A percentile compares a stretch with the other conserved stretches of the same genome.
phyloP scores from a whole-genome alignment of 2,113 vertebrate genomes.

The Cochlearius cochlearius region DNA sequence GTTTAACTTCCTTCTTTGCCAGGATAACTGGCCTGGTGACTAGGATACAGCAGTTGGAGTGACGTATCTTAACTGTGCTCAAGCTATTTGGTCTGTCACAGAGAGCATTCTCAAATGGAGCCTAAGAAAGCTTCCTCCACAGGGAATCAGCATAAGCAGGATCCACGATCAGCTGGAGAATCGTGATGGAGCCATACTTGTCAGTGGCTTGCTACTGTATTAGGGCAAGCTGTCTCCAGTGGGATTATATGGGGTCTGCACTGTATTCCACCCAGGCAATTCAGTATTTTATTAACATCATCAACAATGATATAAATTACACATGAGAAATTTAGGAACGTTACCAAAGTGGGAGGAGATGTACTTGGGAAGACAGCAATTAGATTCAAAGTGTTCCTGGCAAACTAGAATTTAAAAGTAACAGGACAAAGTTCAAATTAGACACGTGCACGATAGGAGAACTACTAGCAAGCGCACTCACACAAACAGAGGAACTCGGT shows the following conservation, averaged over 20 bases:
- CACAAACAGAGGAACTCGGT: background rate
- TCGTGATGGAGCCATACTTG: background rate
- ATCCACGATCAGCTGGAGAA: background rate
- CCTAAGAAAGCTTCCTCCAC: background rate
- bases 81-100: background rate
- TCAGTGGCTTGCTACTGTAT: background rate
- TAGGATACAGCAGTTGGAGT: background rate
- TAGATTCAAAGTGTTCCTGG: background rate
- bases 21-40: background rate
- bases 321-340: background rate
- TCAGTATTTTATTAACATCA: background rate
- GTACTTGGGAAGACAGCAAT: background rate
- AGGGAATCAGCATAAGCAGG: background rate
- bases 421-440: background rate
- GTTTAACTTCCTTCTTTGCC: background rate
- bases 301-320: background rate
- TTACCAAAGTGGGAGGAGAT: background rate
- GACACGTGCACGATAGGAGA: accelerated
- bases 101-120: background rate
- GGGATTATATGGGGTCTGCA: background rate
- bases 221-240: background rate
- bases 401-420: background rate
- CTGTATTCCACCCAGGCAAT: background rate
- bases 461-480: background rate
- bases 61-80: background rate